phyloP scores from a whole-genome alignment of 2,797 vertebrate species.

The Gobionotothen gibberifrons region DNA sequence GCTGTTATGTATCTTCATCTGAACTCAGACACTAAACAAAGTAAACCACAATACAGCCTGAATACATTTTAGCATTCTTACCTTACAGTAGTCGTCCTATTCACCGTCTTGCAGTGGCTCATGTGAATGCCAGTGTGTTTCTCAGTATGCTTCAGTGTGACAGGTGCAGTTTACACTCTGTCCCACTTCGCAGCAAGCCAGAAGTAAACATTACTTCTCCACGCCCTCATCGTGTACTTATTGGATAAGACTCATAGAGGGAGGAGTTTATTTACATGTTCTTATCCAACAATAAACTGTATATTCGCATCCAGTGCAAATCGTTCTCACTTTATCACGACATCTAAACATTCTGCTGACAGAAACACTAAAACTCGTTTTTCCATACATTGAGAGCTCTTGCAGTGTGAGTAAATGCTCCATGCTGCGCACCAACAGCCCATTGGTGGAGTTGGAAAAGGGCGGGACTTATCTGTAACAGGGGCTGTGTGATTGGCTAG shows the following conservation, averaged over 20 bases:
- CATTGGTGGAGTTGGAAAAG: conserved; percentile 36
- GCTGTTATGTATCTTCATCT: background rate
- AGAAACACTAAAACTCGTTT: background rate
- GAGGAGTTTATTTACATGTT: conserved; percentile 43
- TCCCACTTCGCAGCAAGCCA: conserved; percentile 67
- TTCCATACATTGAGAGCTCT: background rate
- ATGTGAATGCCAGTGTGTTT: conserved; percentile 38
- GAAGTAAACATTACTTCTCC: conserved; percentile 74
- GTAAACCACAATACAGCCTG: background rate
- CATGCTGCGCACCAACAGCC: background rate
- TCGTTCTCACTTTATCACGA: rapidly evolving
- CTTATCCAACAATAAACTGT: background rate
- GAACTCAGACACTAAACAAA: background rate
- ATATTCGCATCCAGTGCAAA: background rate
- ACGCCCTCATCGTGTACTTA: conserved; percentile 55
- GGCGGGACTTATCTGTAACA: conserved; percentile 21
- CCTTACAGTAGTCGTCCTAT: conserved; percentile 64
- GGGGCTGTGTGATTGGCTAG: conserved; percentile 46
- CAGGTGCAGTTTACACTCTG: conserved; percentile 66
- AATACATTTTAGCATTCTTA: conserved; percentile 46
- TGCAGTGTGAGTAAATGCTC: background rate
- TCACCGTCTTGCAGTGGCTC: conserved; percentile 67
- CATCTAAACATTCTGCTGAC: background rate
- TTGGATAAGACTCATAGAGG: conserved; percentile 53
- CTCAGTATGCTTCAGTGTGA: conserved; percentile 35